Evolutionary conservation across 1,140 invertebrate species (phyloP).

Genomic region (Nylanderia fulva): DNA sequence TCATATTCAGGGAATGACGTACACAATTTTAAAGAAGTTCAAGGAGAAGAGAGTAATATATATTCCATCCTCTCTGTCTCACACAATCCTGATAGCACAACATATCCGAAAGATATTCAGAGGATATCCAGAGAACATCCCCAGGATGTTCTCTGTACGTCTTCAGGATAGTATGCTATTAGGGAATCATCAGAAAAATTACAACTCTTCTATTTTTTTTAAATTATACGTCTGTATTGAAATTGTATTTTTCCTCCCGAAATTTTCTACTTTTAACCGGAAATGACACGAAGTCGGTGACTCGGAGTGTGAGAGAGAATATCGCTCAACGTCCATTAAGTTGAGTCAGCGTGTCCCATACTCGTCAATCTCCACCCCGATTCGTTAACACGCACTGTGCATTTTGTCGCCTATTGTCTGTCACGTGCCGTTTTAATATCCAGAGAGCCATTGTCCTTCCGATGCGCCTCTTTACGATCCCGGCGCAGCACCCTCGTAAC

Average conservation of each 20-base stretch:
- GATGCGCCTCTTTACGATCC: conserved; percentile 65
- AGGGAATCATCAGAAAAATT: too few relatives aligned
- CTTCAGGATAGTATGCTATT: too few relatives aligned
- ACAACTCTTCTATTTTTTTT: background rate
- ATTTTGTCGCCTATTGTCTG: conserved; percentile 80
- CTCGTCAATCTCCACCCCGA: conserved; percentile 64
- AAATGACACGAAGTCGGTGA: background rate
- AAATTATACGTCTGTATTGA: background rate
- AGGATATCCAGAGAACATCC: too few relatives aligned
- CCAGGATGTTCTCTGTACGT: too few relatives aligned
- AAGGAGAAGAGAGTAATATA: background rate
- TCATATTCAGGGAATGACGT: background rate
- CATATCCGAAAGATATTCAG: too few relatives aligned
- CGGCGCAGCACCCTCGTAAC: conserved; percentile 45
- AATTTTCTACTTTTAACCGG: background rate
- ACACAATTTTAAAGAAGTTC: background rate
- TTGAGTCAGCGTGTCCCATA: conserved; percentile 68
- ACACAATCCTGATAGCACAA: too few relatives aligned
- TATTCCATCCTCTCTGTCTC: too few relatives aligned
- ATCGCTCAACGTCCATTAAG: conserved; percentile 63
- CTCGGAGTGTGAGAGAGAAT: background rate
- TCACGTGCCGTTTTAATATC: conserved; percentile 82
- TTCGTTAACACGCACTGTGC: conserved; percentile 79
- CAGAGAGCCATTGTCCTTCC: conserved; percentile 74
- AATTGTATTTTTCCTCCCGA: background rate